Evolutionary conservation across 2,113 vertebrate genomes (phyloP).

Genomic region (Callaeas wilsoni): DNA sequence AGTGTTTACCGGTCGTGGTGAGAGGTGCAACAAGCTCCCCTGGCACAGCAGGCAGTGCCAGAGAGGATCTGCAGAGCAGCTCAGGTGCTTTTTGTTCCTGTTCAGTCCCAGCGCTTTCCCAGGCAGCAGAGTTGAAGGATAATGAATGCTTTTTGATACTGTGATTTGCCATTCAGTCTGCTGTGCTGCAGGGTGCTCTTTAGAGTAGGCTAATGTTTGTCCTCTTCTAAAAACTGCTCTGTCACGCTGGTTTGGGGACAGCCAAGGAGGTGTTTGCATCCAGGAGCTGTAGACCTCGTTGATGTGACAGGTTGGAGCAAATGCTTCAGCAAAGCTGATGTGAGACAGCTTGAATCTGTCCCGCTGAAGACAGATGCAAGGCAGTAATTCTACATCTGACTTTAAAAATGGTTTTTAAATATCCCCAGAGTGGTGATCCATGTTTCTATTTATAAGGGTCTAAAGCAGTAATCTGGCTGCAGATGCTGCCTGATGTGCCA

Average conservation of each 20-base stretch:
- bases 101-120: background rate
- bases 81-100: background rate
- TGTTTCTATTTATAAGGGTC: slow-evolving; percentile 28
- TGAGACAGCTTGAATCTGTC: background rate
- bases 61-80: background rate
- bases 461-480: slow-evolving; percentile 26
- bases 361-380: background rate
- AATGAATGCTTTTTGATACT: background rate
- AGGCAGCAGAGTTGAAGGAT: background rate
- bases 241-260: background rate
- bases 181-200: background rate
- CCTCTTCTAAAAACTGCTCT: background rate
- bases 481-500: slow-evolving; percentile 44
- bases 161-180: background rate
- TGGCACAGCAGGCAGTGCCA: background rate
- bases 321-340: background rate
- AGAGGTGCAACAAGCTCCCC: background rate
- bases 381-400: background rate
- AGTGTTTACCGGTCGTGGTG: background rate
- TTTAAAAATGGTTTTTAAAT: background rate
- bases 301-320: background rate
- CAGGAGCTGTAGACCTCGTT: background rate
- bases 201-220: background rate
- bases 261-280: background rate
- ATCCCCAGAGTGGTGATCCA: background rate